Evolutionary conservation across 2,797 vertebrate genomes (phyloP).

Genomic region (Eulemur coronatus): DNA sequence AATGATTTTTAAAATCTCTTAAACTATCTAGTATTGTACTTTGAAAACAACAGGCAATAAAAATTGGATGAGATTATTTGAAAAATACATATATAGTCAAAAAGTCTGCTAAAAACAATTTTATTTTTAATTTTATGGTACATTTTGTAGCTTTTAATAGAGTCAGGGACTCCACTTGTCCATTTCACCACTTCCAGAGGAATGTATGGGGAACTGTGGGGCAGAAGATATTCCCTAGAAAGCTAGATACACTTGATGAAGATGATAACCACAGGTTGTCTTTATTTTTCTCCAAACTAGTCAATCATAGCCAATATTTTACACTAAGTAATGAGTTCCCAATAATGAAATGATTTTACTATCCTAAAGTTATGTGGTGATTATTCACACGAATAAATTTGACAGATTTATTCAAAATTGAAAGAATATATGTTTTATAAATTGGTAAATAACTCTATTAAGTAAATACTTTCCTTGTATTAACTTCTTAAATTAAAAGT

Average conservation of each 20-base stretch:
- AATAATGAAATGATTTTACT: slow-evolving; percentile 1
- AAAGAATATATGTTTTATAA: neutral
- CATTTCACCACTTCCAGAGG: neutral
- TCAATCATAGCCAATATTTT: slow-evolving; percentile 24
- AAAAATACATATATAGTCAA: neutral
- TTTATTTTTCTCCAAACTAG: neutral
- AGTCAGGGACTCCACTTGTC: neutral
- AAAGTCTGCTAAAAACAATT: neutral
- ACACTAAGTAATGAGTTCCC: neutral
- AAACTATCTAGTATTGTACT: neutral
- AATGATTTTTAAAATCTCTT: neutral
- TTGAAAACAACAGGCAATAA: neutral
- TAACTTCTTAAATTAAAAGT: neutral
- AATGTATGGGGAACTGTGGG: neutral
- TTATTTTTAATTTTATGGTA: neutral
- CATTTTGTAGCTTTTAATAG: neutral
- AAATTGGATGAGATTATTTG: neutral
- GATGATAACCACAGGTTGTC: neutral
- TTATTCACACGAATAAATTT: neutral
- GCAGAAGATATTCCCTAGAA: neutral
- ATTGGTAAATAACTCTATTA: neutral
- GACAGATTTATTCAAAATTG: neutral
- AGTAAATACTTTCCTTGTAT: neutral
- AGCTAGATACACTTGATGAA: neutral
- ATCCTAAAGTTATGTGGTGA: neutral